Percentiles rank a stretch among this genome's conserved stretches.
phyloP scores from a whole-genome alignment of 2,797 vertebrate species.

The Sylvilagus floridanus region DNA sequence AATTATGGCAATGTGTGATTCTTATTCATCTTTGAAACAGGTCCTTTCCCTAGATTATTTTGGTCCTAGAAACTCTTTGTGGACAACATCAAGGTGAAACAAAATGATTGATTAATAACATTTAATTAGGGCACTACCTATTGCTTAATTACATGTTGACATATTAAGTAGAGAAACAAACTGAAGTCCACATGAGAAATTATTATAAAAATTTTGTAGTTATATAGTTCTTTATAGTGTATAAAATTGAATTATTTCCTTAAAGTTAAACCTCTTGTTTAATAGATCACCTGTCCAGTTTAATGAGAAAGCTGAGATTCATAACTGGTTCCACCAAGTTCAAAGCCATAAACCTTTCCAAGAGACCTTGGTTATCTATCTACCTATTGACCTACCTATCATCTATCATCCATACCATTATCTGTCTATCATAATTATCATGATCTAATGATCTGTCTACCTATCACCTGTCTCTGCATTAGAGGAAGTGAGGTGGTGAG shows the following conservation, averaged over 20 bases:
- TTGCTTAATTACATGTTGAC: background rate
- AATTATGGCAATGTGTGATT: background rate
- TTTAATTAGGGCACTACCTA: background rate
- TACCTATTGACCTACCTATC: no score
- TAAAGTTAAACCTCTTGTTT: slow-evolving; percentile 13
- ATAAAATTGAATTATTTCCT: slow-evolving; percentile 25
- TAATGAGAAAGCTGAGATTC: background rate
- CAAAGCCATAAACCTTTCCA: background rate
- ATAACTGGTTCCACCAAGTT: background rate
- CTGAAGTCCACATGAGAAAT: background rate
- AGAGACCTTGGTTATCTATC: background rate
- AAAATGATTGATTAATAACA: background rate
- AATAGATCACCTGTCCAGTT: background rate
- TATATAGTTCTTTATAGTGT: slow-evolving; percentile 9
- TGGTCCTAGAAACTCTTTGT: background rate
- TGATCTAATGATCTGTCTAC: no score
- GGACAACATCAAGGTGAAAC: slow-evolving; percentile 48
- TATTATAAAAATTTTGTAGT: slow-evolving; percentile 1
- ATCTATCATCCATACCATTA: background rate
- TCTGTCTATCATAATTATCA: background rate
- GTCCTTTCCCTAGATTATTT: slow-evolving; percentile 20
- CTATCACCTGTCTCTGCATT: no score
- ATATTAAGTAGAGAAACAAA: background rate
- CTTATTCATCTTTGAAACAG: slow-evolving; percentile 19
- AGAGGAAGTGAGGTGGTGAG: no score